These are phyloP conservation scores for Cyprinodon tularosa DNA, from an alignment of 2,113 vertebrate genomes.

Conservation along the genomic window DNA sequence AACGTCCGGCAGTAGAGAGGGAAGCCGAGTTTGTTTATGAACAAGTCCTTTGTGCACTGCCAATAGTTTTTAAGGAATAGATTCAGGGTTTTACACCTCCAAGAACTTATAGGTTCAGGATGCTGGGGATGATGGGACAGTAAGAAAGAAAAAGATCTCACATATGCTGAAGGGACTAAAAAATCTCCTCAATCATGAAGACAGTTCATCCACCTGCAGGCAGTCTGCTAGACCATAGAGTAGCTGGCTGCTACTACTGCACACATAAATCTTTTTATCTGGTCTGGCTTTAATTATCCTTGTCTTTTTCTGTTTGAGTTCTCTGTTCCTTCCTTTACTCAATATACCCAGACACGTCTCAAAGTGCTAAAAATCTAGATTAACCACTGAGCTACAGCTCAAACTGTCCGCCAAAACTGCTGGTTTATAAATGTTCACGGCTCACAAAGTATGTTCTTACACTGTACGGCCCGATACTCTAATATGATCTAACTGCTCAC, in stretches of 20 bases:
- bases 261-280: background rate
- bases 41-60: conserved; percentile 34
- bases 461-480: too few relatives aligned
- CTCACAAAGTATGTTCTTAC: too few relatives aligned
- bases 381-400: too few relatives aligned
- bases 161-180: background rate
- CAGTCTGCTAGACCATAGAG: background rate
- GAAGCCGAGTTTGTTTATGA: conserved; percentile 65
- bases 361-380: background rate
- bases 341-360: background rate
- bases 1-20: conserved; percentile 51
- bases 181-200: background rate
- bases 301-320: background rate
- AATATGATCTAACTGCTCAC: too few relatives aligned
- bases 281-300: background rate
- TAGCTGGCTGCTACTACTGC: too few relatives aligned
- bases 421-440: too few relatives aligned
- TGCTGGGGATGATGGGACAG: conserved; percentile 9
- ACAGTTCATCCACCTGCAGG: background rate
- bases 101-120: conserved; percentile 40
- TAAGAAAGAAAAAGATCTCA: background rate
- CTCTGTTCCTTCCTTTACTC: background rate
- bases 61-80: conserved; percentile 32
- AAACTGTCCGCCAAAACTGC: too few relatives aligned
- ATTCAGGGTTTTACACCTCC: conserved; percentile 41